A percentile compares a stretch with the other conserved stretches of the same genome.
These are phyloP conservation scores for Lithodes maja DNA, from an alignment of 2,888 invertebrate genomes.

Conservation along the genomic window DNA sequence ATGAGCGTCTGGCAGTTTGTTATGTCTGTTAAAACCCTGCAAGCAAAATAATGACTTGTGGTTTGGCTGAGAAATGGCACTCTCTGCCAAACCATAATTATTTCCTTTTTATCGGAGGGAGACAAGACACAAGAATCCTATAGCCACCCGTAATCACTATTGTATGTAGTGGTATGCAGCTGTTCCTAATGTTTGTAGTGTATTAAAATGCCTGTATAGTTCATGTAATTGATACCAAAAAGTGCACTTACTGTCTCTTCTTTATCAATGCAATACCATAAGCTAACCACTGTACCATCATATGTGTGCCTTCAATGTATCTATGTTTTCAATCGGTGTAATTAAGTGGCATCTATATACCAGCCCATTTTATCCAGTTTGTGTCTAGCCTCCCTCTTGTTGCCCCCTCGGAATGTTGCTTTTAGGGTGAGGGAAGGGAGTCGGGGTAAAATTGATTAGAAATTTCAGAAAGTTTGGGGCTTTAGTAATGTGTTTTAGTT, in stretches of 20 bases:
- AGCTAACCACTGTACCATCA: conserved; percentile 2
- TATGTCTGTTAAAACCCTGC: conserved; percentile 27
- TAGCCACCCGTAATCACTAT: not conserved
- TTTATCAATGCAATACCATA: conserved; percentile 4
- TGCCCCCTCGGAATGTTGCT: conserved; percentile 58
- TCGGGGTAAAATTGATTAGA: no score
- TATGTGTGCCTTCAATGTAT: not conserved
- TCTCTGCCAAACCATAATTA: conserved; percentile 39
- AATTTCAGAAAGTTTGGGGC: no score
- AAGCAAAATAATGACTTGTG: conserved; percentile 9
- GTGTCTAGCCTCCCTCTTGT: conserved; percentile 49
- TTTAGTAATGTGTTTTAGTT: no score
- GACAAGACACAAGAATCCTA: conserved; percentile 19
- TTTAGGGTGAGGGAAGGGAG: not conserved
- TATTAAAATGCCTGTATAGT: not conserved
- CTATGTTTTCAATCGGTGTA: not conserved
- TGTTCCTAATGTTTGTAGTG: not conserved
- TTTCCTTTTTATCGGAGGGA: conserved; percentile 32
- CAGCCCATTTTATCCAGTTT: not conserved
- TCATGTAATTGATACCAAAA: not conserved
- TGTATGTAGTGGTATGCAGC: not conserved
- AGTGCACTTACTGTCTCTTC: not conserved
- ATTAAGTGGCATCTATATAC: not conserved
- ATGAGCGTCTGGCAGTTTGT: conserved; percentile 31
- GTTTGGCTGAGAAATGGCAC: conserved; percentile 22